Evolutionary conservation across 1,140 invertebrate genomes (phyloP).

Genomic region (Drosophila neocordata): DNA sequence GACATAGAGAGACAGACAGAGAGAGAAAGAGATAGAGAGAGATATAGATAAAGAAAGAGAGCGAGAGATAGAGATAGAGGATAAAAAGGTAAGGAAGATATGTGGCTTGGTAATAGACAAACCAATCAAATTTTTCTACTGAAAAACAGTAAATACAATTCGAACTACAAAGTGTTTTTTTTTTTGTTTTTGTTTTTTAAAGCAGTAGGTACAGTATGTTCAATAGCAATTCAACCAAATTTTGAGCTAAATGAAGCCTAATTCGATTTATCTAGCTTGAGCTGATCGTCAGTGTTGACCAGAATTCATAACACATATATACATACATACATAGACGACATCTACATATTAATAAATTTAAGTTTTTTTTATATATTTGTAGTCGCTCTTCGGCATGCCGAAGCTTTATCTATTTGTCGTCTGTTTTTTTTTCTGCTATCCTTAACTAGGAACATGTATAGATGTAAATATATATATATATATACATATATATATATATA

Average conservation of each 20-base stretch:
- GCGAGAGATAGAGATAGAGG: slow-evolving; percentile 13
- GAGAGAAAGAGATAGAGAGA: slow-evolving; percentile 6
- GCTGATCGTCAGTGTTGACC: not conserved
- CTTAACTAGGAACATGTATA: not conserved
- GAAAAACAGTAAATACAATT: slow-evolving; percentile 24
- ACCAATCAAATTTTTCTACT: slow-evolving; percentile 16
- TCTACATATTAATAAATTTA: not conserved
- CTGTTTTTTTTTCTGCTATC: not conserved
- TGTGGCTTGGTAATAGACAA: slow-evolving; percentile 21
- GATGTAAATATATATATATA: too few species aligned
- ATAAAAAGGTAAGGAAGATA: slow-evolving; percentile 11
- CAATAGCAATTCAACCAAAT: slow-evolving; percentile 4
- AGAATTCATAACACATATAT: slow-evolving; percentile 8
- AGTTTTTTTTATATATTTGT: not conserved
- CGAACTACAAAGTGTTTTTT: slow-evolving; percentile 25
- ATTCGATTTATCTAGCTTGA: not conserved
- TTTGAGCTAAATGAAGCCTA: slow-evolving; percentile 20
- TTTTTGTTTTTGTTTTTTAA: too few species aligned
- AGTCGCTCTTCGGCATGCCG: slow-evolving; percentile 22
- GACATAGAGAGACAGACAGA: slow-evolving; percentile 18
- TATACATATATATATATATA: not conserved
- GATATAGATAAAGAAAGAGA: slow-evolving; percentile 6
- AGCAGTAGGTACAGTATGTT: slow-evolving; percentile 14
- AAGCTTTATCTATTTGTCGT: not conserved
- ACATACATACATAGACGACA: slow-evolving; percentile 20